Evolutionary conservation across 1,140 invertebrate genomes (phyloP).

Genomic region (Cotesia glomerata): DNA sequence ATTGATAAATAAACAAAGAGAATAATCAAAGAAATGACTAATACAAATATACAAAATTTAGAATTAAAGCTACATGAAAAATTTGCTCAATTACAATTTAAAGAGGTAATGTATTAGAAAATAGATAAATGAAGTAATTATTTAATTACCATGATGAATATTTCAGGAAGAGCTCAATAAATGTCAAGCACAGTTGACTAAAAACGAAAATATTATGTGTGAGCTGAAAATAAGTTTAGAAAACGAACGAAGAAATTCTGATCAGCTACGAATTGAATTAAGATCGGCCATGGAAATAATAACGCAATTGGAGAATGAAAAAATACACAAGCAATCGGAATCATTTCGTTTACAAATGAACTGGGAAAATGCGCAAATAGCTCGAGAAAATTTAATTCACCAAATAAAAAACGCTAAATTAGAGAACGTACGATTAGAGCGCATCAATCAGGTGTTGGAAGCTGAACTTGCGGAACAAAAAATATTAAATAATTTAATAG

Average conservation of each 20-base stretch:
- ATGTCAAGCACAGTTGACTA: conserved; percentile 40
- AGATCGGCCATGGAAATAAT: conserved; percentile 36
- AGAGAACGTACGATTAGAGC: conserved; percentile 43
- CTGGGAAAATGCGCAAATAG: conserved; percentile 40
- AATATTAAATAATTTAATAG: conserved; percentile 32
- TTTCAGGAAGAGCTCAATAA: conserved; percentile 40
- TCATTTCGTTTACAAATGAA: conserved; percentile 42
- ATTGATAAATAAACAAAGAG: no score
- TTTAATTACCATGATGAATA: neutral
- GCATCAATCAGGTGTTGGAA: conserved; percentile 39
- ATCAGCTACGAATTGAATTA: conserved; percentile 43
- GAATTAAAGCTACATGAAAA: conserved; percentile 43
- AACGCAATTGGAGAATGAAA: conserved; percentile 47
- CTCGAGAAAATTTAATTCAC: conserved; percentile 42
- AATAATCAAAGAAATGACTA: no score
- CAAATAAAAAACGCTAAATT: conserved; percentile 39
- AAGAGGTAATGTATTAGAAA: conserved; percentile 33
- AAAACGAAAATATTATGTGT: conserved; percentile 38
- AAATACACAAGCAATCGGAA: conserved; percentile 40
- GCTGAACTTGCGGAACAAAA: conserved; percentile 29
- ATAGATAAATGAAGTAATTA: neutral
- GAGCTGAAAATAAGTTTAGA: conserved; percentile 42
- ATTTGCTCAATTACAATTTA: conserved; percentile 42
- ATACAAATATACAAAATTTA: conserved; percentile 35
- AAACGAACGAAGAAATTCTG: conserved; percentile 42